Evolutionary conservation across 2,888 invertebrate species (phyloP).

Genomic region (Cactoblastis cactorum): DNA sequence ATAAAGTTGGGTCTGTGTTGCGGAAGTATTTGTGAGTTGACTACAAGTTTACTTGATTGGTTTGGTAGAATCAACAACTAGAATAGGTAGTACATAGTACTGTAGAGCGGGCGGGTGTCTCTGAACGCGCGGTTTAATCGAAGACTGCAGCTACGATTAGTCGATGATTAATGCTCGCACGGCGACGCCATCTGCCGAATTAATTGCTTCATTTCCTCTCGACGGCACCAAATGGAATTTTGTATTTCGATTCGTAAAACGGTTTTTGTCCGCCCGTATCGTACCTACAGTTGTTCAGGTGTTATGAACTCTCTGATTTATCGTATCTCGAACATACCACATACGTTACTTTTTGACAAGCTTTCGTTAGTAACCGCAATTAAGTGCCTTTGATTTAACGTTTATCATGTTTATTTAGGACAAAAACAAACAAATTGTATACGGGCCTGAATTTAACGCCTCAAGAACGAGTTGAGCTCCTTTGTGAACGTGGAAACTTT

Average conservation of each 20-base stretch:
- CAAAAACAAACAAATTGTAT: constrained; percentile 37
- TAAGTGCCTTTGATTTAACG: constrained; percentile 24
- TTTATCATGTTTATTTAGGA: constrained; percentile 29
- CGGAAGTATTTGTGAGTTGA: too few relatives aligned
- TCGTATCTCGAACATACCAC: constrained; percentile 43
- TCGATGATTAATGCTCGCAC: constrained; percentile 77
- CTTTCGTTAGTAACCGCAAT: constrained; percentile 27
- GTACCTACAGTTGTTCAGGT: constrained; percentile 56
- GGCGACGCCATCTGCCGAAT: constrained; percentile 77
- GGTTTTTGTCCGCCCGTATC: constrained; percentile 51
- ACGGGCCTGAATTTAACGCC: constrained; percentile 52
- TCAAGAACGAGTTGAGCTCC: constrained; percentile 67
- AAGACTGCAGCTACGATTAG: constrained; percentile 79
- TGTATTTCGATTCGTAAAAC: constrained; percentile 68
- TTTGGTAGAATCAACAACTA: constrained; percentile 7
- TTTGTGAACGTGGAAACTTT: constrained; percentile 67
- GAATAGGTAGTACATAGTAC: constrained; percentile 12
- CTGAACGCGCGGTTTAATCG: constrained; percentile 66
- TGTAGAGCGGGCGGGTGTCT: constrained; percentile 33
- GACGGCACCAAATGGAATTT: constrained; percentile 75
- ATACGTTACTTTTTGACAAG: constrained; percentile 31
- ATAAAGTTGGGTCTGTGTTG: too few relatives aligned
- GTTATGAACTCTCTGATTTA: constrained; percentile 61
- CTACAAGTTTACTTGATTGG: too few relatives aligned
- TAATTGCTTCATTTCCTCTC: constrained; percentile 79